phyloP scores from a whole-genome alignment of 1,140 invertebrate species.

The Zaprionus kolodkinae region DNA sequence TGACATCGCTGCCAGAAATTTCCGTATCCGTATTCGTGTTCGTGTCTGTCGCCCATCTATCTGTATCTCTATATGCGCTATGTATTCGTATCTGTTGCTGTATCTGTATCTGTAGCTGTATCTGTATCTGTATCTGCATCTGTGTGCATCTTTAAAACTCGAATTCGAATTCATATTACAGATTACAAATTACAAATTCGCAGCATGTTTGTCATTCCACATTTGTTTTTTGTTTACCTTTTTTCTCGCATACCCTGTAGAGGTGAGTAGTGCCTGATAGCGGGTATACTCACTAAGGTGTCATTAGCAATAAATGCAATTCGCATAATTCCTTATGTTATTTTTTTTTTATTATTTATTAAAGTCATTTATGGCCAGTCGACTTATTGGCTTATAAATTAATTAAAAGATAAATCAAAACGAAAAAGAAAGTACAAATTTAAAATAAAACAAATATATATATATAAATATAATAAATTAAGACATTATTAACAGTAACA shows the following conservation, averaged over 20 bases:
- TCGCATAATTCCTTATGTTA: too few species aligned
- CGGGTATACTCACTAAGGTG: too few species aligned
- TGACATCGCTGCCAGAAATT: conserved; percentile 22
- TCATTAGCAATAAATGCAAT: too few species aligned
- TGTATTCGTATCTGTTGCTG: background rate
- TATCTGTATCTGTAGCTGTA: conserved; percentile 2
- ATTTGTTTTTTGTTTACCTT: conserved; percentile 42
- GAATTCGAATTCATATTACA: conserved; percentile 56
- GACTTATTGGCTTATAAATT: too few species aligned
- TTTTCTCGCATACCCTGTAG: conserved; percentile 11
- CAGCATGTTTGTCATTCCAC: conserved; percentile 78
- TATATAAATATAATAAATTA: too few species aligned
- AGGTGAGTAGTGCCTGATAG: background rate
- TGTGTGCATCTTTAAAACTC: conserved; percentile 37
- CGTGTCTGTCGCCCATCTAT: background rate
- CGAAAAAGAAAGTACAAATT: too few species aligned
- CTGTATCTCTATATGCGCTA: background rate
- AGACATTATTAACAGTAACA: too few species aligned
- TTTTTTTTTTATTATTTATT: too few species aligned
- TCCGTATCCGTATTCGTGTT: conserved; percentile 12
- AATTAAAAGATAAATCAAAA: too few species aligned
- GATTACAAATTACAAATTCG: conserved; percentile 82
- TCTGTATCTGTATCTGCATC: conserved; percentile 8
- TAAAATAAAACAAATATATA: too few species aligned
- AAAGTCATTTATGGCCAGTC: too few species aligned